These are phyloP conservation scores for Chloroclystis v-ata DNA, from an alignment of 2,888 invertebrate genomes.

Conservation along the genomic window DNA sequence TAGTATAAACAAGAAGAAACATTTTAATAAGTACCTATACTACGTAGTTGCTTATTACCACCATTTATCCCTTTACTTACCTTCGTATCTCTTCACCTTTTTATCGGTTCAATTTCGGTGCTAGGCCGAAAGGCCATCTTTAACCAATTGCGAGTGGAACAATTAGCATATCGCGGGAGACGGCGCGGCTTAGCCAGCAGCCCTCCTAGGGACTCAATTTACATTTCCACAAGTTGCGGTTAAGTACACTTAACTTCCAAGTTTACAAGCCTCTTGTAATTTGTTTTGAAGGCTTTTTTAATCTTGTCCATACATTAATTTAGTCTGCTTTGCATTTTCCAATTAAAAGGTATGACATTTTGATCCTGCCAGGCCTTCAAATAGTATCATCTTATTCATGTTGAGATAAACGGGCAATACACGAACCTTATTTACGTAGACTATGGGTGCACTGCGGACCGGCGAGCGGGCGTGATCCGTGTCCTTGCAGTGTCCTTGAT, in stretches of 20 bases:
- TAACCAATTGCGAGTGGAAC: slow-evolving; percentile 9
- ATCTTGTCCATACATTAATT: slow-evolving; percentile 34
- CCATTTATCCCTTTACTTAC: no score
- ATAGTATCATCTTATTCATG: no score
- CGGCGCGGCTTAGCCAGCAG: slow-evolving; percentile 17
- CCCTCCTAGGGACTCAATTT: slow-evolving; percentile 44
- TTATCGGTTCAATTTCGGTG: not conserved
- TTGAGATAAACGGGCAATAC: no score
- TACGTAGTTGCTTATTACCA: no score
- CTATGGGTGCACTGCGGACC: no score
- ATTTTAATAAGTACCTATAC: no score
- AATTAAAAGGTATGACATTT: not conserved
- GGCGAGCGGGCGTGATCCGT: no score
- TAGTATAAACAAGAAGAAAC: no score
- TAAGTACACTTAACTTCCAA: slow-evolving; percentile 55
- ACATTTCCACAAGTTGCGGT: slow-evolving; percentile 51
- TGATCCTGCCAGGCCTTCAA: no score
- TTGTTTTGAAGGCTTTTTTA: slow-evolving; percentile 31
- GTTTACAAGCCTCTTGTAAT: slow-evolving; percentile 29
- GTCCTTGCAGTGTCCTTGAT: no score
- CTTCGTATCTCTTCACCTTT: no score
- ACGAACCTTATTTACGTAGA: no score
- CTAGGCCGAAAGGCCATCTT: slow-evolving; percentile 13
- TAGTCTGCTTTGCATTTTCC: not conserved
- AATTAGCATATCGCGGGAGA: slow-evolving; percentile 21